A percentile compares a stretch with the other conserved stretches of the same genome.
phyloP scores from a whole-genome alignment of 2,797 vertebrate genomes.

The Tapirus indicus region DNA sequence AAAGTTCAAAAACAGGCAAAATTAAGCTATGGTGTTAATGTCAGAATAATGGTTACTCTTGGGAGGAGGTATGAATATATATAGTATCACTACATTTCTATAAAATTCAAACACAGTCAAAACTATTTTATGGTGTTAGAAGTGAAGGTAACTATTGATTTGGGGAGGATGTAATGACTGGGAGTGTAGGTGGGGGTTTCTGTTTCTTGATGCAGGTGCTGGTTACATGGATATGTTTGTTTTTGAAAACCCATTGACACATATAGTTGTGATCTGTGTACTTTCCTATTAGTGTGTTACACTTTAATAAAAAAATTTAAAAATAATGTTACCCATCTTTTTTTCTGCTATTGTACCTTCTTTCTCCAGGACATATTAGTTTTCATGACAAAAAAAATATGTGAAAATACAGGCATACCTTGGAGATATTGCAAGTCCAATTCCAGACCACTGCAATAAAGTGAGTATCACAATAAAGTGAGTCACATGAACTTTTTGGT shows the following conservation, averaged over 20 bases:
- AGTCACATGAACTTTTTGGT: too few species aligned
- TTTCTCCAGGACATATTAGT: constrained; percentile 65
- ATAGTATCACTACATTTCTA: background rate
- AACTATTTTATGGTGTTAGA: background rate
- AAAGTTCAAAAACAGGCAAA: background rate
- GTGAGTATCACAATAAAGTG: too few species aligned
- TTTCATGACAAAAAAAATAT: constrained; percentile 45
- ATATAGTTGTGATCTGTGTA: background rate
- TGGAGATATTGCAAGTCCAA: too few species aligned
- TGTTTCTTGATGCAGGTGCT: background rate
- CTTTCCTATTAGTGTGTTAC: background rate
- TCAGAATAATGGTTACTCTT: background rate
- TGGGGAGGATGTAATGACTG: background rate
- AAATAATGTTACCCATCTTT: background rate
- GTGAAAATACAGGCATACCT: background rate
- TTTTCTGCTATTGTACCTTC: constrained; percentile 53
- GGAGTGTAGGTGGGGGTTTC: background rate
- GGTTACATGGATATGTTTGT: background rate
- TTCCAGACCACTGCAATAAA: too few species aligned
- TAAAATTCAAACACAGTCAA: background rate
- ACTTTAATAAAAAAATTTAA: background rate
- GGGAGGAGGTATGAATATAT: background rate
- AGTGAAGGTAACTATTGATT: background rate
- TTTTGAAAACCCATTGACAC: background rate
- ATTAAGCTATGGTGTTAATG: background rate